Percentiles rank a stretch among this genome's conserved stretches.
These are phyloP conservation scores for Lutraria lutraria DNA, from an alignment of 2,888 invertebrate species.

Conservation along the genomic window DNA sequence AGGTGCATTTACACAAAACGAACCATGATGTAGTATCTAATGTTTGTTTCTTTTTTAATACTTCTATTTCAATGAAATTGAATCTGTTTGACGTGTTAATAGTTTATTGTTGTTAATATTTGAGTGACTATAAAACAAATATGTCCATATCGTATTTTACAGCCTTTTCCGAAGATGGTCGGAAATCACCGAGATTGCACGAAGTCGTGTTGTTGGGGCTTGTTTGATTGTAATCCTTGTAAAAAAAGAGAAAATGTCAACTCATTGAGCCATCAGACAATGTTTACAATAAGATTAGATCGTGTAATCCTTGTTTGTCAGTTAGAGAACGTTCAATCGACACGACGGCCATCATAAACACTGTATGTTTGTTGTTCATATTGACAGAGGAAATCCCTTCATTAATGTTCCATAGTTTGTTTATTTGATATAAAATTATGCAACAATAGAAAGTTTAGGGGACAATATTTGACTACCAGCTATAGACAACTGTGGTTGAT, in stretches of 20 bases:
- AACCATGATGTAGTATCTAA: no score
- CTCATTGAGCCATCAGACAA: neutral
- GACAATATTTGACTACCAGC: neutral
- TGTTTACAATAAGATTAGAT: conserved; percentile 36
- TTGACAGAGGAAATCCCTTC: conserved; percentile 32
- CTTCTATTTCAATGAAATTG: no score
- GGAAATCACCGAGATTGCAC: neutral
- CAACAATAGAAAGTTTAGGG: neutral
- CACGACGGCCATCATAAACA: neutral
- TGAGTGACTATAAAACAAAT: no score
- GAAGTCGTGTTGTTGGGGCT: conserved; percentile 3
- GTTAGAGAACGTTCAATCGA: conserved; percentile 17
- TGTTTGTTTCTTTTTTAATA: no score
- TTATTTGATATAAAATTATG: conserved; percentile 3
- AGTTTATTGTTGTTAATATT: no score
- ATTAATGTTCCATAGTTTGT: neutral
- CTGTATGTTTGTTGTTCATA: conserved; percentile 31
- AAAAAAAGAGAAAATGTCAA: conserved; percentile 14
- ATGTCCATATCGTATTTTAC: neutral
- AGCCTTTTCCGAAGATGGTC: neutral
- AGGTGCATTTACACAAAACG: no score
- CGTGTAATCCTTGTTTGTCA: conserved; percentile 31
- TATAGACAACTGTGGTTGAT: neutral
- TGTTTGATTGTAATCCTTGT: neutral
- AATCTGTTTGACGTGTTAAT: no score